Conservation (phyloP, 2,888 invertebrate species). For the Agrilus cyanescens region DNA sequence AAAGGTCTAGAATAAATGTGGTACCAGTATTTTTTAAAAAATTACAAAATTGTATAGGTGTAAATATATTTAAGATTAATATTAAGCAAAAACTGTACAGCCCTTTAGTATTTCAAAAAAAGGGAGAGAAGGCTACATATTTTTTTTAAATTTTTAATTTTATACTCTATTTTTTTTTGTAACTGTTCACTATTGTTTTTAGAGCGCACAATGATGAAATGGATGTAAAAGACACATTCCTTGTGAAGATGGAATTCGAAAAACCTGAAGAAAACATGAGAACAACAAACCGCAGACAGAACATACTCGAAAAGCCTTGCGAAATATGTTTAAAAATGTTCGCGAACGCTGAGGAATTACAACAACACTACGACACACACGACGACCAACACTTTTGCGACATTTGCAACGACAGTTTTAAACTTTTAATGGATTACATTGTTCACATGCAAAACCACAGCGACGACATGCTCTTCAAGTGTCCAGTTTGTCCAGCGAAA, state of each 20-base stretch:
- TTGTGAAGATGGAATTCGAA: too few relatives aligned
- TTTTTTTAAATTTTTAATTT: background rate
- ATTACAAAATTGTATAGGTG: too few relatives aligned
- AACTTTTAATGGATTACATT: background rate
- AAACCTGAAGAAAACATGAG: too few relatives aligned
- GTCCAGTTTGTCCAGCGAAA: slow-evolving; percentile 5
- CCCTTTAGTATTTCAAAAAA: too few relatives aligned
- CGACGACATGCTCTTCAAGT: background rate
- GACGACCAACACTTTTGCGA: slow-evolving; percentile 4
- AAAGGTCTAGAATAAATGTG: too few relatives aligned
- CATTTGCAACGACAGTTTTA: background rate
- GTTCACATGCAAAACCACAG: slow-evolving; percentile 1
- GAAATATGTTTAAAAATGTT: slow-evolving; percentile 6
- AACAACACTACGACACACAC: slow-evolving; percentile 1
- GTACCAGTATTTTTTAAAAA: too few relatives aligned
- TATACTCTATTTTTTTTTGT: too few relatives aligned
- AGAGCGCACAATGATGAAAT: background rate
- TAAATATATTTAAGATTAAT: too few relatives aligned
- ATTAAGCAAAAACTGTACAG: too few relatives aligned
- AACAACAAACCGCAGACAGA: too few relatives aligned
- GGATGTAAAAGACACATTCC: slow-evolving; percentile 2
- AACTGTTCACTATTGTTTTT: background rate
- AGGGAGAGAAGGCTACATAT: too few relatives aligned
- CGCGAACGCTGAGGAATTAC: background rate
- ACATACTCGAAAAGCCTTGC: background rate